Evolutionary conservation across 2,797 vertebrate genomes (phyloP), one percentile per base, ranked within the genome.

Genomic region (Champsocephalus esox): DNA sequence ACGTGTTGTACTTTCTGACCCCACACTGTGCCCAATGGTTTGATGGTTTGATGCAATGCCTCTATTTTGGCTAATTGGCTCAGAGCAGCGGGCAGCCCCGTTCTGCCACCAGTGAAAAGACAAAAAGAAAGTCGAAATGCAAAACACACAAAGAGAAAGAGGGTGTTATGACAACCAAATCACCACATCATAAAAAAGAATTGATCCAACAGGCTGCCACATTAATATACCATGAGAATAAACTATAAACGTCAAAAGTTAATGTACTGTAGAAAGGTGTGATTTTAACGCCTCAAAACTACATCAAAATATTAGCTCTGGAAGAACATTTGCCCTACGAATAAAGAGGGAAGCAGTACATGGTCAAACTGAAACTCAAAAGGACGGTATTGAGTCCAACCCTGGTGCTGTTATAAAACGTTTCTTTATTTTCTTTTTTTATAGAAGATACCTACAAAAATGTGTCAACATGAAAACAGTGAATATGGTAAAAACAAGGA

Each of bases 11-110:
- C 84, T 70, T 77, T 67, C 77, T 88, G 89, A 93, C 90, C 90
- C 89, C 92, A 88, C 70, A 64, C 91, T 92, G 92, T 89, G 93
- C 91, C 88, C 91, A 86, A 44, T 70, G 80, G 82, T 83, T 82
- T 75, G 85, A 44, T 70, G 80, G 82, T 83, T 82, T 75, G 85
- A 86, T 71, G 87, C 38, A 32, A 80, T 72, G 84, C 74, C 83
- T 88, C 54, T 32, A 75, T 84, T 87, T 78, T 66, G 60, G 70
- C 75, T 92, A 94, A 93, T 92, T 93, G 92, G 92, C 77, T 67
- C 64, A 46, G 51, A 90, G 73, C 89, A 89, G 87, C 75, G 49
- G 79, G 88, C 75, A 76, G 73, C 73, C 66, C 64, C 49, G 58
- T 66, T 79, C 66, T 75, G 86, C 76, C 71, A 62, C 69, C 68